Conservation (phyloP, 2,797 vertebrate genomes). For the Tamandua tetradactyla region DNA sequence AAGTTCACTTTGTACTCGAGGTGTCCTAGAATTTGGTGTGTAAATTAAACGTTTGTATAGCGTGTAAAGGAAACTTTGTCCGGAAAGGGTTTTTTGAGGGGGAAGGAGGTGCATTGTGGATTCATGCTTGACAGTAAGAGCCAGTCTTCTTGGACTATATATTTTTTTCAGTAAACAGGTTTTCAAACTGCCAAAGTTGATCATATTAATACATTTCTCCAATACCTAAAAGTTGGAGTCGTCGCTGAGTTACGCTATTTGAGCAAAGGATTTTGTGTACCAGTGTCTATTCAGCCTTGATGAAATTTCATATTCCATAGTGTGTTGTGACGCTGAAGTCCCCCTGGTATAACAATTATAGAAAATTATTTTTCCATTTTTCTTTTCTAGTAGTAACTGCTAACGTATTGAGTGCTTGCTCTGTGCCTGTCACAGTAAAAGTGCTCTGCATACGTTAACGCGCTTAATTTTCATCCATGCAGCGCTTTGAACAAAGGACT, state of each 20-base stretch:
- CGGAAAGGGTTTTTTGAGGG: not conserved
- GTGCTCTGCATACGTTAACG: not conserved
- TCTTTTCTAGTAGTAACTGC: not conserved
- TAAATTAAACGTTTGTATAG: not conserved
- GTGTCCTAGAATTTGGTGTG: not conserved
- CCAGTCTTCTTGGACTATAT: not conserved
- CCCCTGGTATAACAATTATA: not conserved
- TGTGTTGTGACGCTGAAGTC: not conserved
- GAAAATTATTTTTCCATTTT: conserved; percentile 31
- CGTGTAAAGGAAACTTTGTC: conserved; percentile 1
- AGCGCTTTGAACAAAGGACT: not conserved
- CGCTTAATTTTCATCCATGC: conserved; percentile 1
- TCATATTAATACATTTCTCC: not conserved
- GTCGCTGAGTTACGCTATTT: not conserved
- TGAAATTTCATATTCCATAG: conserved; percentile 3
- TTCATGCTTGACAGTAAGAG: not conserved
- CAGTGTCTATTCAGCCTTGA: conserved; percentile 1
- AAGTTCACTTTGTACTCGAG: not conserved
- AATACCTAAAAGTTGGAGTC: not conserved
- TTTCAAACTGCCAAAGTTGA: not conserved
- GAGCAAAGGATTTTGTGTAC: conserved; percentile 16
- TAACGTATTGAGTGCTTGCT: not conserved
- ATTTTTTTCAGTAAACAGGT: not conserved
- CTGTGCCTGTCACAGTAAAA: not conserved
- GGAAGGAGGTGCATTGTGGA: not conserved